Evolutionary conservation across 2,888 invertebrate genomes (phyloP), one percentile per base, ranked within the genome.

Genomic region (Abrostola tripartita): DNA sequence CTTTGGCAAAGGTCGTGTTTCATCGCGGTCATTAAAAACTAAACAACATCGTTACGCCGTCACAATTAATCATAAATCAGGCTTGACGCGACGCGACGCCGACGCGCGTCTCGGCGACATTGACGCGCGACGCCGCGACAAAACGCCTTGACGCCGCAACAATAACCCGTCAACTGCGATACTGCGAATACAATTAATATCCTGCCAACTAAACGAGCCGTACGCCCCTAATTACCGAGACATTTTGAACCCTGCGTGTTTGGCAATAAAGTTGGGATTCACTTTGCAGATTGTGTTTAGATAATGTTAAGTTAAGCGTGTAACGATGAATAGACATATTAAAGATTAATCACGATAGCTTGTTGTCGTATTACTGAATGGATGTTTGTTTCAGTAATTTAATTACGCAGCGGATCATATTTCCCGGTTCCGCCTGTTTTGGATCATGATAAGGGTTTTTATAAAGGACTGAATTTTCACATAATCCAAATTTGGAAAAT

Each of bases 161-260:
- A 85, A 84, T 85, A 83, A 80, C 81, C 79, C 82, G 75, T 74
- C 81, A 82, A 82, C 77, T 79, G 76, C 81, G 79, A 74, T 74
- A 79, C 81, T 83, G 75, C 71, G 70, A 82, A 77, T 70, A 83
- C 84, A 82, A 87, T 87, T 86, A 84, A 86, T 85, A 80, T 81
- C 76, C 65, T 65, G 52, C 61, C 66, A 60, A 50, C 51, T 53
- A 66, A 81, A 80, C 78, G 75, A 73, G 73, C 76, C 65, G 52
- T 53, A 47, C 41, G 36, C 40, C 40, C 51, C 56, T 72, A 71
- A 77, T 76, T 72, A 63, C 37, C 61, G 57, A 65, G 49, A 51
- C 14, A 74, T 53, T 72, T 73, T 74, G 69, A 65, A 71, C 76
- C 76, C 50, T 82, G 68, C 41, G 8, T 0, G 0, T 5, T 6